phyloP scores from a whole-genome alignment of 2,113 vertebrate species.

The Pungitius pungitius region DNA sequence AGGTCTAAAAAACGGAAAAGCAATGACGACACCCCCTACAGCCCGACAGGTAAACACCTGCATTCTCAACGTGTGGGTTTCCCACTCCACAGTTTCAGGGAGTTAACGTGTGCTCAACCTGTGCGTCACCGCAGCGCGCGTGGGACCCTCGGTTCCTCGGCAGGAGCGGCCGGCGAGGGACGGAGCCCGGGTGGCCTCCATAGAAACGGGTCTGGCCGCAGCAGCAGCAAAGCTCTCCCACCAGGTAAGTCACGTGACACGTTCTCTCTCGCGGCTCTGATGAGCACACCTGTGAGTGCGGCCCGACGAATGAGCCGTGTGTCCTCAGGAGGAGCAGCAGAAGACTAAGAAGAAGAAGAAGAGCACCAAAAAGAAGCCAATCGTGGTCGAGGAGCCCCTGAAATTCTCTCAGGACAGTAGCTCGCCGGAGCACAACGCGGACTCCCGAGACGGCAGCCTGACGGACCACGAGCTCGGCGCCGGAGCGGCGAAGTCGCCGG shows the following conservation, averaged over 20 bases:
- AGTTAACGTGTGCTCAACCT: not conserved
- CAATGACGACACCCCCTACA: conserved; percentile 96
- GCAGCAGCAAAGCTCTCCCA: conserved; percentile 96
- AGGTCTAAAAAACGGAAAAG: conserved; percentile 99
- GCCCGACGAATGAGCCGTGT: not conserved
- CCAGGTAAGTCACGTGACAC: conserved; percentile 85
- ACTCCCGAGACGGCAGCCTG: conserved; percentile 89
- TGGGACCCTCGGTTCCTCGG: conserved; percentile 92
- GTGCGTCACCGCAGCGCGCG: conserved; percentile 82
- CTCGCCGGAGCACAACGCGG: conserved; percentile 89
- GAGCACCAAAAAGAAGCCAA: conserved; percentile 90
- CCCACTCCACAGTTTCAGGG: not conserved
- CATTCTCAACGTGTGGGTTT: not conserved
- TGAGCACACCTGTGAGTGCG: not conserved
- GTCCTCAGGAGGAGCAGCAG: conserved; percentile 90
- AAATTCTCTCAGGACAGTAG: conserved; percentile 89
- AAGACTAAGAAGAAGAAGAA: conserved; percentile 96
- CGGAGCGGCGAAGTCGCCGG: conserved; percentile 83
- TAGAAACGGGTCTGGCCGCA: conserved; percentile 94
- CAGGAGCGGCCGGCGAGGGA: conserved; percentile 97
- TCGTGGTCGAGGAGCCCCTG: conserved; percentile 78
- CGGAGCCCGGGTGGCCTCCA: conserved; percentile 95
- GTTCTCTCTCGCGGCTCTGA: rapidly evolving
- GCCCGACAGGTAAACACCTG: conserved; percentile 87
- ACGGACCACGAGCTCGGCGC: conserved; percentile 91